Conservation (phyloP, 2,888 invertebrate genomes). For the Oxytorus armatus region DNA sequence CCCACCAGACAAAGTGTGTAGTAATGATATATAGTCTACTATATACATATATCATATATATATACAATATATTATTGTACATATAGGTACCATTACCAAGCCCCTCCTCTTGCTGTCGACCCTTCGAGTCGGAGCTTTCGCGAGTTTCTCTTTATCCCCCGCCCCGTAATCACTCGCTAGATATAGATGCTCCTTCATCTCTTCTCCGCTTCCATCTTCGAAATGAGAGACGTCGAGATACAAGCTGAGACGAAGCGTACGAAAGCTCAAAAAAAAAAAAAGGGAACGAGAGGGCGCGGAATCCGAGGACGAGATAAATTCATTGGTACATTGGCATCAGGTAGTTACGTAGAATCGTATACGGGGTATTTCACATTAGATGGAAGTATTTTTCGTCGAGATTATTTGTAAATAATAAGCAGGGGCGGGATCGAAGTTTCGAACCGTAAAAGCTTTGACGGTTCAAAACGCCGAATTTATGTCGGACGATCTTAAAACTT, state of each 20-base stretch:
- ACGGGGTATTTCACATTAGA: background rate
- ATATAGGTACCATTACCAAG: background rate
- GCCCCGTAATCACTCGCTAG: slow-evolving; percentile 51
- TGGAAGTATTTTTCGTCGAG: background rate
- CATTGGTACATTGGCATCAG: slow-evolving; percentile 55
- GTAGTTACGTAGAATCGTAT: background rate
- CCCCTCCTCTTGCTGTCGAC: slow-evolving; percentile 36
- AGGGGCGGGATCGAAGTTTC: no score
- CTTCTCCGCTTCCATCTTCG: slow-evolving; percentile 32
- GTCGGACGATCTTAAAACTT: no score
- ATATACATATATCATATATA: slow-evolving; percentile 22
- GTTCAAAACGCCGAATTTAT: no score
- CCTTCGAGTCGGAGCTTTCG: slow-evolving; percentile 58
- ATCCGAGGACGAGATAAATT: slow-evolving; percentile 58
- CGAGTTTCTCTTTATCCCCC: slow-evolving; percentile 52
- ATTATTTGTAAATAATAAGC: no score
- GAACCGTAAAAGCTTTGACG: no score
- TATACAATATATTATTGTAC: background rate
- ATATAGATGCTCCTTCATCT: slow-evolving; percentile 7
- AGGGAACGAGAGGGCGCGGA: background rate
- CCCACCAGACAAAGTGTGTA: slow-evolving; percentile 20
- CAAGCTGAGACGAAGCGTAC: slow-evolving; percentile 5
- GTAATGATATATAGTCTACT: slow-evolving; percentile 6
- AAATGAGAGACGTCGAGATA: slow-evolving; percentile 32
- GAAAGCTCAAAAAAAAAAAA: background rate